phyloP scores from a whole-genome alignment of 2,113 vertebrate species.

The Anser brachyrhynchus region DNA sequence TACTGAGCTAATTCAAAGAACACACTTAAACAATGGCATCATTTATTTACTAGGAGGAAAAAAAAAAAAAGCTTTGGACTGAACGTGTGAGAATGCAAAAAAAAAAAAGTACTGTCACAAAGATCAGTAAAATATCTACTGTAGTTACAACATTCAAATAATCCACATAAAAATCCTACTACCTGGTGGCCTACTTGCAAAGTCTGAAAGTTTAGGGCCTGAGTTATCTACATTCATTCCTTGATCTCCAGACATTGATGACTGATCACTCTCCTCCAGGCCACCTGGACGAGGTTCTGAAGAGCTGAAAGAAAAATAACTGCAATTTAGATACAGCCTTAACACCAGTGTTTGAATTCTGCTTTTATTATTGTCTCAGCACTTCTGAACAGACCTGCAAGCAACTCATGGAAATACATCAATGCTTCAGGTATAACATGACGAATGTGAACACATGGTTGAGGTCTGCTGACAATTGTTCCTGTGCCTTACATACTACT shows the following conservation, averaged over 20 bases:
- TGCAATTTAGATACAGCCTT: not conserved
- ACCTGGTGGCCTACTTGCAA: conserved; percentile 89
- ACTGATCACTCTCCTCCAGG: conserved; percentile 89
- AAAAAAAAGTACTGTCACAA: not conserved
- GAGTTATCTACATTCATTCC: conserved; percentile 85
- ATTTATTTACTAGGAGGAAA: not conserved
- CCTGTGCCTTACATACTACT: not conserved
- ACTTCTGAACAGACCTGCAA: not conserved
- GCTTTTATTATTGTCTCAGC: not conserved
- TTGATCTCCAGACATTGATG: conserved; percentile 86
- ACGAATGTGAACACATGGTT: not conserved
- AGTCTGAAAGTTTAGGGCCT: conserved; percentile 89
- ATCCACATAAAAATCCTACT: conserved; percentile 20
- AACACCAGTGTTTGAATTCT: not conserved
- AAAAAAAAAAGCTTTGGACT: not conserved
- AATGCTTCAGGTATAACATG: not conserved
- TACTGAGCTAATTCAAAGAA: not conserved
- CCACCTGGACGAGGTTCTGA: conserved; percentile 83
- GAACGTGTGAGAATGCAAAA: not conserved
- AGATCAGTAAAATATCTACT: not conserved
- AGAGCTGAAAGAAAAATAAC: conserved; percentile 72
- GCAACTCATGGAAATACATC: not conserved
- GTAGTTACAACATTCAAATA: not conserved
- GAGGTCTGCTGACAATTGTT: not conserved
- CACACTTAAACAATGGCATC: not conserved